Conservation (phyloP, 2,888 invertebrate species). For the Synanthedon myopaeformis region DNA sequence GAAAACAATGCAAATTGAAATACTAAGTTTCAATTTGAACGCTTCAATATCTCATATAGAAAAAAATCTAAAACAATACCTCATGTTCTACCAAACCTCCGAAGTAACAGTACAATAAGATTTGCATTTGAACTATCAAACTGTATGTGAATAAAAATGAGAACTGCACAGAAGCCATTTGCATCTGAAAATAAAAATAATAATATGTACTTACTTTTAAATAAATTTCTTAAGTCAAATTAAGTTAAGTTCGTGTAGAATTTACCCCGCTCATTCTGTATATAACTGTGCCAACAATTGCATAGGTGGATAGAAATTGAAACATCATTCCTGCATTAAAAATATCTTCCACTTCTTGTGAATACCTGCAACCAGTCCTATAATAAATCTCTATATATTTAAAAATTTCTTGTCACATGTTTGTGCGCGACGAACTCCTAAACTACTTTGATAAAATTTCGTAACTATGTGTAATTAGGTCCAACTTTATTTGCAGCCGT, state of each 20-base stretch:
- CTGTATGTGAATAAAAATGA: background rate
- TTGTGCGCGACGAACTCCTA: no score
- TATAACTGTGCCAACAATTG: constrained; percentile 17
- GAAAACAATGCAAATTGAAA: constrained; percentile 4
- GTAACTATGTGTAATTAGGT: no score
- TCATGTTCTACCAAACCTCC: constrained; percentile 26
- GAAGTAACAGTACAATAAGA: constrained; percentile 28
- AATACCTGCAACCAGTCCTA: constrained; percentile 22
- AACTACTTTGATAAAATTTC: no score
- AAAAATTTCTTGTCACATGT: no score
- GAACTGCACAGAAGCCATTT: background rate
- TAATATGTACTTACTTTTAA: background rate
- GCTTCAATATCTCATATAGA: no score
- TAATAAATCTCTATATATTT: no score
- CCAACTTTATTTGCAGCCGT: no score
- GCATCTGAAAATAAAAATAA: no score
- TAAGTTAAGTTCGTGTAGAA: background rate
- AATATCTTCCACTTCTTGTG: constrained; percentile 17
- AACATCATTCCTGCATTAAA: constrained; percentile 20
- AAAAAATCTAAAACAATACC: constrained; percentile 11
- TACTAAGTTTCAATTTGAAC: no score
- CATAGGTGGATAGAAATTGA: constrained; percentile 20
- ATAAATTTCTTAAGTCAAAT: background rate
- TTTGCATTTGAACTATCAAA: constrained; percentile 11
- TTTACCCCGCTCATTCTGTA: constrained; percentile 22